phyloP scores from a whole-genome alignment of 2,888 invertebrate genomes.

The Acanthosepion esculentum region DNA sequence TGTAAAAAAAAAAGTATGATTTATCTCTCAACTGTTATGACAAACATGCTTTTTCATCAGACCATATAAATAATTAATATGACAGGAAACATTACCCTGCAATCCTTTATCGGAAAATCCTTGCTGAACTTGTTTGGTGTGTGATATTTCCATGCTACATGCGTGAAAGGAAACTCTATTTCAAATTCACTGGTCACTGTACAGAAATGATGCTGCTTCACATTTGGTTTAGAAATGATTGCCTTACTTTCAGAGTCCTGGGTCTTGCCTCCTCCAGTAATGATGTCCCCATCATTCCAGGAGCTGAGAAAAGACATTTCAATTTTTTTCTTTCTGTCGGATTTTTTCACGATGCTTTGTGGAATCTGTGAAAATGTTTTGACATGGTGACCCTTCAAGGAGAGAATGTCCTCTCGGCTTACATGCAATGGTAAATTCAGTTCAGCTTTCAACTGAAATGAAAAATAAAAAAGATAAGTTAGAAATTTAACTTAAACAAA shows the following conservation, averaged over 20 bases:
- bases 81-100: constrained; percentile 58
- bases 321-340: background rate
- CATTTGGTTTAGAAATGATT: constrained; percentile 52
- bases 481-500: background rate
- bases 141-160: constrained; percentile 70
- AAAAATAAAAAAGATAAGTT: background rate
- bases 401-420: constrained; percentile 36
- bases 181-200: constrained; percentile 67
- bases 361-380: background rate
- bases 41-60: no score
- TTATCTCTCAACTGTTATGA: no score
- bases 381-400: background rate
- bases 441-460: background rate
- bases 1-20: no score
- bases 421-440: background rate
- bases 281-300: background rate
- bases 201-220: constrained; percentile 72
- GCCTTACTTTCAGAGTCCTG: background rate
- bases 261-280: background rate
- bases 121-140: constrained; percentile 66
- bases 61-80: background rate
- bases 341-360: background rate
- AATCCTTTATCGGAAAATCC: constrained; percentile 62
- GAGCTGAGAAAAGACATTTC: background rate
- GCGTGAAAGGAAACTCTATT: constrained; percentile 66